phyloP scores from a whole-genome alignment of 2,888 invertebrate species.

The Torymus tubicola region DNA sequence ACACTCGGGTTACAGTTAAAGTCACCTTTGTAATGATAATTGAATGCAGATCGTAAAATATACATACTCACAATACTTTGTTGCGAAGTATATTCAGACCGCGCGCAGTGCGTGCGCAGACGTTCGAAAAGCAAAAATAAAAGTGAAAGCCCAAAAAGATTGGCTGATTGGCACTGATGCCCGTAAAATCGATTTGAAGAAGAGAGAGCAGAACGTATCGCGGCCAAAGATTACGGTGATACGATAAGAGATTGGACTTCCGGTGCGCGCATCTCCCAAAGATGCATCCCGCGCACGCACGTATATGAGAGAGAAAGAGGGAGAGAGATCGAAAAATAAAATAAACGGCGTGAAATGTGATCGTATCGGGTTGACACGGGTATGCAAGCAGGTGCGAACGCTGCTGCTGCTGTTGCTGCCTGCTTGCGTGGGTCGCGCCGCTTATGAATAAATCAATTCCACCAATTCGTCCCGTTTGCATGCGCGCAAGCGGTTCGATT shows the following conservation, averaged over 20 bases:
- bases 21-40: background rate
- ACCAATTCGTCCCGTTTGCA: constrained; percentile 37
- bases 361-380: constrained; percentile 66
- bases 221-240: constrained; percentile 11
- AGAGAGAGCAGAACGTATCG: constrained; percentile 23
- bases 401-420: background rate
- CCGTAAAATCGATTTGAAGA: constrained; percentile 36
- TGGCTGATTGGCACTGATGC: constrained; percentile 14
- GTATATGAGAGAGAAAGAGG: background rate
- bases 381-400: constrained; percentile 69
- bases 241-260: constrained; percentile 43
- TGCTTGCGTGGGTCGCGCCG: constrained; percentile 63
- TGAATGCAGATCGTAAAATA: background rate
- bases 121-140: constrained; percentile 6
- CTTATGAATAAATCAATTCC: constrained; percentile 67
- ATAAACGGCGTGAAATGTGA: constrained; percentile 48
- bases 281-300: background rate
- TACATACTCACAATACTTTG: background rate
- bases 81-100: constrained; percentile 1
- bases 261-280: constrained; percentile 14
- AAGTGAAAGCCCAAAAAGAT: constrained; percentile 27
- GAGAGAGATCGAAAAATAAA: constrained; percentile 34
- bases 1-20: background rate
- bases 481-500: constrained; percentile 2
- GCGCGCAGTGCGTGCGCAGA: background rate